Evolutionary conservation across 2,888 invertebrate species (phyloP).

Genomic region (Andrena marginata): DNA sequence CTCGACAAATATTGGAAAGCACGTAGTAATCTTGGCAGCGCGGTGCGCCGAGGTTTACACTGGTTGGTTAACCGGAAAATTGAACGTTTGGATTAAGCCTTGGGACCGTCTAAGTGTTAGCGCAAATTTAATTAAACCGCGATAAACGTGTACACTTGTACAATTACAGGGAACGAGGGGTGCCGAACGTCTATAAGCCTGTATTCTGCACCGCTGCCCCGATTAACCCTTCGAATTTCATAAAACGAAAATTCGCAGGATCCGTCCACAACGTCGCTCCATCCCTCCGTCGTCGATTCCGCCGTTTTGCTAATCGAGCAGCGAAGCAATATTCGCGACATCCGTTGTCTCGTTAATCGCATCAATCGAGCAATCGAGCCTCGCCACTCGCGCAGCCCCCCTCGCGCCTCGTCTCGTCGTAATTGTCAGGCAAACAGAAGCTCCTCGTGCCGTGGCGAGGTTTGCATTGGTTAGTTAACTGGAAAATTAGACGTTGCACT

Average conservation of each 20-base stretch:
- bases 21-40: conserved; percentile 42
- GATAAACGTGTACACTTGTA: conserved; percentile 38
- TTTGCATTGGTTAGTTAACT: conserved; percentile 68
- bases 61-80: conserved; percentile 62
- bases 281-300: background rate
- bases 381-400: background rate
- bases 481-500: conserved; percentile 70
- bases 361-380: conserved; percentile 6
- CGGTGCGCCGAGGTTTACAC: conserved; percentile 53
- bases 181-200: no score
- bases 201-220: no score
- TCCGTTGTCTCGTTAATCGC: background rate
- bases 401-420: conserved; percentile 16
- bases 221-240: no score
- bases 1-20: conserved; percentile 58
- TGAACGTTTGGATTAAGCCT: conserved; percentile 60
- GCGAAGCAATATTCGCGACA: background rate
- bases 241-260: no score
- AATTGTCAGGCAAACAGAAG: conserved; percentile 50
- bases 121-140: conserved; percentile 53
- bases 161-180: no score
- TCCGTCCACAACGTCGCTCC: no score
- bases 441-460: conserved; percentile 30
- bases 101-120: conserved; percentile 13
- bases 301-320: background rate